Evolutionary conservation across 2,797 vertebrate species (phyloP).

Genomic region (Ptychobarbus kaznakovi): DNA sequence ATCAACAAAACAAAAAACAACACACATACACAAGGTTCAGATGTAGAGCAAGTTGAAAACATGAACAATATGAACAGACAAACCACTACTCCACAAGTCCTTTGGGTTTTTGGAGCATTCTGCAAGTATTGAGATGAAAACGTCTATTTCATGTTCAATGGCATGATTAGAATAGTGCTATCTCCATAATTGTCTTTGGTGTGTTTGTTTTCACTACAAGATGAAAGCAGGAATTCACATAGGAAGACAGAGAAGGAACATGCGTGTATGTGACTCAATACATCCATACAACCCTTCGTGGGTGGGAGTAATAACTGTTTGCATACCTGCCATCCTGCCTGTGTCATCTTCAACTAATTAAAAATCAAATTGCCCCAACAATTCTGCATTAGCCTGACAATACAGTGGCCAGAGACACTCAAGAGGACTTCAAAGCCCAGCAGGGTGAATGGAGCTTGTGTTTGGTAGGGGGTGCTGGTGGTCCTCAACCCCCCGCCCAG

Average conservation of each 20-base stretch:
- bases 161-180: not conserved
- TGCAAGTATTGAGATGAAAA: not conserved
- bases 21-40: not conserved
- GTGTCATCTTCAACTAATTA: constrained; percentile 50
- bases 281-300: not conserved
- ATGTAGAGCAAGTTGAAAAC: not conserved
- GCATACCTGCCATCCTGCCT: constrained; percentile 30
- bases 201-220: constrained; percentile 30
- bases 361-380: constrained; percentile 61
- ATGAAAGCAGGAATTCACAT: not conserved
- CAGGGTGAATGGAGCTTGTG: constrained; percentile 58
- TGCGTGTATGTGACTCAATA: not conserved
- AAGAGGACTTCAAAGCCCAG: constrained; percentile 62
- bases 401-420: constrained; percentile 55
- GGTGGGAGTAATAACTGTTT: constrained; percentile 34
- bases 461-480: constrained; percentile 50
- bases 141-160: not conserved
- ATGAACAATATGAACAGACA: not conserved
- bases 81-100: not conserved
- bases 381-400: constrained; percentile 58
- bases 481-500: constrained; percentile 38
- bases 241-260: not conserved
- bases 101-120: not conserved
- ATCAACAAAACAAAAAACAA: not conserved
- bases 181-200: not conserved